Percentiles rank a stretch among this genome's conserved stretches.
Evolutionary conservation across 2,113 vertebrate genomes (phyloP).

Genomic region (Drymodes brunneopygia): DNA sequence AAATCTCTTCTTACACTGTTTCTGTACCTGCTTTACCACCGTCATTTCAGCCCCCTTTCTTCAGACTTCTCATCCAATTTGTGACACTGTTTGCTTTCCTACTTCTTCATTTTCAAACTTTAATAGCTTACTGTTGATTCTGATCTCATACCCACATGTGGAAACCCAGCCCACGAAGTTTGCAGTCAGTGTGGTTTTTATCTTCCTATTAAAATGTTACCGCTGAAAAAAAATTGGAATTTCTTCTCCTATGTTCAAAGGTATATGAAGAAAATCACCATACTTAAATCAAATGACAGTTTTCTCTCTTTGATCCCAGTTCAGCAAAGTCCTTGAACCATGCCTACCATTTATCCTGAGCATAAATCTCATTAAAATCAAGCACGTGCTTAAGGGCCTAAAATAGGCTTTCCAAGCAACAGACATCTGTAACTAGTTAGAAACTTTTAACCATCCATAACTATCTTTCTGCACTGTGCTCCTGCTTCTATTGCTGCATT

Average conservation of each 20-base stretch:
- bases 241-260: neutral
- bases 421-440: conserved; percentile 25
- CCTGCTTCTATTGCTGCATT: neutral
- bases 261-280: neutral
- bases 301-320: neutral
- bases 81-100: neutral
- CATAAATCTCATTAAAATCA: conserved; percentile 41
- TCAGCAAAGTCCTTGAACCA: neutral
- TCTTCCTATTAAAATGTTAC: neutral
- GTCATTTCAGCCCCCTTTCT: neutral
- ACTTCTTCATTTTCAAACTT: neutral
- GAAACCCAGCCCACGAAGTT: neutral
- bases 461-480: conserved; percentile 44
- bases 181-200: neutral
- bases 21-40: neutral
- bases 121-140: neutral
- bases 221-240: neutral
- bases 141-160: neutral
- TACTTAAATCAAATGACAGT: neutral
- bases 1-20: neutral
- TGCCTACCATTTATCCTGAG: neutral
- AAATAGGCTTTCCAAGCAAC: neutral
- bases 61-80: neutral
- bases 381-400: neutral
- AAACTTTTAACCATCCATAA: conserved; percentile 56